Conservation (phyloP, 2,113 vertebrate genomes). For the Cairina moschata region DNA sequence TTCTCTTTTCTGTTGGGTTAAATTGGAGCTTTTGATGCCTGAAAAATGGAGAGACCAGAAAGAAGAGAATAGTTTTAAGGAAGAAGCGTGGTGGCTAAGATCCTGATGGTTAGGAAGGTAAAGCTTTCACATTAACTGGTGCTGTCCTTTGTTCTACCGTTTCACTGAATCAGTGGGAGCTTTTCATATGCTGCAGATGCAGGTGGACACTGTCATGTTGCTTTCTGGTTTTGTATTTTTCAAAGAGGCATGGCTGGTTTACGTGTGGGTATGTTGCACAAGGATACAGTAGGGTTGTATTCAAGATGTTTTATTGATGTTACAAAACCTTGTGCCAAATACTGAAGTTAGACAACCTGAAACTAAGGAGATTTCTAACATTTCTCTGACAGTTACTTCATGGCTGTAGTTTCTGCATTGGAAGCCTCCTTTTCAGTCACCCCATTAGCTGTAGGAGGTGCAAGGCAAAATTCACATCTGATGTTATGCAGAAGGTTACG, state of each 20-base stretch:
- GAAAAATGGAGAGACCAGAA: neutral
- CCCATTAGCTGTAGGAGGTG: neutral
- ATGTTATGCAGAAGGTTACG: neutral
- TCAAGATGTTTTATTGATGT: neutral
- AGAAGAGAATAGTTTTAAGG: neutral
- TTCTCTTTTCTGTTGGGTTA: neutral
- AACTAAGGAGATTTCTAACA: neutral
- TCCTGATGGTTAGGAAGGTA: neutral
- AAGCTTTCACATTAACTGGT: neutral
- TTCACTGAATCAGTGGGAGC: neutral
- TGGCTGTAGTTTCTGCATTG: neutral
- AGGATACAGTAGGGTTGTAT: neutral
- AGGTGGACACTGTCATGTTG: fast-evolving
- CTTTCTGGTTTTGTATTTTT: neutral
- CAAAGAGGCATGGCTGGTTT: no score
- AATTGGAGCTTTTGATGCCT: neutral
- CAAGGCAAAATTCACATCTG: neutral
- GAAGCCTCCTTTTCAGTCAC: neutral
- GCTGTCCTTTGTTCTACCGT: neutral
- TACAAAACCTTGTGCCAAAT: neutral
- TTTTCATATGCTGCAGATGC: neutral
- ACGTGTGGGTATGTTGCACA: fast-evolving
- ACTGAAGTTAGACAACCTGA: neutral
- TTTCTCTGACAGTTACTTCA: neutral
- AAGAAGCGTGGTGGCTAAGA: neutral